A percentile compares a stretch with the other conserved stretches of the same genome.
Conservation (phyloP, 2,888 invertebrate genomes). For the Callyntrura sp. region DNA sequence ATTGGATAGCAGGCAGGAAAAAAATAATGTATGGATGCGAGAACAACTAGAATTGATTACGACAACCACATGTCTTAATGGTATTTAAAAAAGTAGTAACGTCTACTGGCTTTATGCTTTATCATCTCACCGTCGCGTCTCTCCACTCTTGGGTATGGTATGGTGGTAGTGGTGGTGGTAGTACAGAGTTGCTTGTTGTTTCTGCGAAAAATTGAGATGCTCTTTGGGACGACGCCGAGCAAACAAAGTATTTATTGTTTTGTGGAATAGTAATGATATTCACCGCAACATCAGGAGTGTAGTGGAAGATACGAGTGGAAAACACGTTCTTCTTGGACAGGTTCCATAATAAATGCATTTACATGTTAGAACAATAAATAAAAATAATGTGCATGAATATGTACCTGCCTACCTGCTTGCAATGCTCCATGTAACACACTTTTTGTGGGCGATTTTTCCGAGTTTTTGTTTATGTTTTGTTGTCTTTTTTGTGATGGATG, state of each 20-base stretch:
- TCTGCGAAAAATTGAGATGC: neutral
- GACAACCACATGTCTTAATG: conserved; percentile 58
- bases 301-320: conserved; percentile 24
- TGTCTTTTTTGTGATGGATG: conserved; percentile 46
- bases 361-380: conserved; percentile 27
- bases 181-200: neutral
- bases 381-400: neutral
- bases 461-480: conserved; percentile 34
- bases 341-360: conserved; percentile 55
- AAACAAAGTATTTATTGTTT: conserved; percentile 55
- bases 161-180: too few species aligned
- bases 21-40: conserved; percentile 38
- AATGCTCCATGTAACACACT: neutral
- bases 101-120: conserved; percentile 35
- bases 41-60: conserved; percentile 58
- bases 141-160: neutral
- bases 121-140: neutral
- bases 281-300: neutral
- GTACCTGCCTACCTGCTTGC: neutral
- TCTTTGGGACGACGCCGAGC: neutral
- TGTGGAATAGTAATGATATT: conserved; percentile 42
- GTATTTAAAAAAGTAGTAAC: conserved; percentile 34
- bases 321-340: conserved; percentile 48
- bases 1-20: conserved; percentile 21
- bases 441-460: neutral